Base-by-base conservation (phyloP, 2,113 vertebrate species). In the Fukomys damarensis region DNA sequence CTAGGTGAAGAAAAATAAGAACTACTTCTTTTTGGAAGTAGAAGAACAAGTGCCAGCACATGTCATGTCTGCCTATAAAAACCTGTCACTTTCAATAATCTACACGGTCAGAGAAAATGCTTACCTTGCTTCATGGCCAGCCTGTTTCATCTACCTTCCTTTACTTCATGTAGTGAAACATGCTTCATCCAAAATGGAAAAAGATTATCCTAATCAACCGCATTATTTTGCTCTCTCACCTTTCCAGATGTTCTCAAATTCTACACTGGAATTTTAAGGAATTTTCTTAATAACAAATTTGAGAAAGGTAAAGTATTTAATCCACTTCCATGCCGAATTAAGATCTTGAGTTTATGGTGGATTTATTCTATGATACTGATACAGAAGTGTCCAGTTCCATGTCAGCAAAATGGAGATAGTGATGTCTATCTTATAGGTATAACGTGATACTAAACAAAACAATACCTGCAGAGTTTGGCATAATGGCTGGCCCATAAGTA, bases 211-310 rank as follows among this genome's bases (percentile, higher is more conserved):
- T 49, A 9, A 30, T 92, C 26, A 56, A 2, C 20, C 8, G 70
- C 2, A 63, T 58, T 43, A 20, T 30, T 70, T 41, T 87, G 93
- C 38, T 54, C 13, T 10, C 59, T 84, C 28, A 59, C 32, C 28
- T 95, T 85, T 92, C 65, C 19, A 61, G 17, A 86, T 79, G 38
- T 77, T 94, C 32, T 43, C 80, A 9, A 86, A 76, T 94, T 84
- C 56, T 93, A 54, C 10, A 32, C 84, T 93, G 52, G 8, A 61
- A 56, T 24, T 32, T 28, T 81, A 35, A 86, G 20, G 49, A 68
- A 85, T 68, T 41, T 46, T 80, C 14, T 82, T 35, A 16, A n/a
- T 56, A 77, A n/a, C 24, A 93, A 91, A 84, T 52, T 66, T 86
- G 38, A 16, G 26, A 2, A 80, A 93, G 54, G 58, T 35, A 70